A percentile compares a stretch with the other conserved stretches of the same genome.
These are phyloP conservation scores for Catocala sponsa DNA, from an alignment of 2,888 invertebrate genomes.

Conservation along the genomic window DNA sequence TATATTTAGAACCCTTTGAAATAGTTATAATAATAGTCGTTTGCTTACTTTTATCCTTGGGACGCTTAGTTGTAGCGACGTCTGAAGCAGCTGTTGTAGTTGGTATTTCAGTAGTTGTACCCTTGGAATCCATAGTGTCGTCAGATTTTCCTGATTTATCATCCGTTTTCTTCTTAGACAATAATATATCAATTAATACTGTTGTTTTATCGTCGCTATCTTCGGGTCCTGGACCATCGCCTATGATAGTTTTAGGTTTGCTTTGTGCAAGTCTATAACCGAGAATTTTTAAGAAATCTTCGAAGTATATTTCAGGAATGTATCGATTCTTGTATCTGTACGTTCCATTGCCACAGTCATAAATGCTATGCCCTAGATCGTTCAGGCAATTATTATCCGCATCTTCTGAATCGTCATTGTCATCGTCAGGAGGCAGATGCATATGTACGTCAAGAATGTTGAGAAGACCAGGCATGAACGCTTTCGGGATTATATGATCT, in stretches of 20 bases:
- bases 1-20: slow-evolving; percentile 2
- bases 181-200: no score
- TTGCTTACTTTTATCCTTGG: slow-evolving; percentile 9
- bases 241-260: no score
- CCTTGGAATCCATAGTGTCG: no score
- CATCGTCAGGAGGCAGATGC: neutral
- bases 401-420: neutral
- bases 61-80: neutral
- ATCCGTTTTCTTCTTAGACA: no score
- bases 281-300: no score
- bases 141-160: no score
- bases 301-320: neutral
- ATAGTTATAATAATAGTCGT: slow-evolving; percentile 11
- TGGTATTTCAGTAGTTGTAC: no score
- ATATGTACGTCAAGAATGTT: slow-evolving; percentile 11
- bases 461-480: slow-evolving; percentile 12
- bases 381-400: neutral
- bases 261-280: no score
- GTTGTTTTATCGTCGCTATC: no score
- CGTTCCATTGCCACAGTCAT: neutral
- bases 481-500: slow-evolving; percentile 10
- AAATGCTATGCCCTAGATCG: slow-evolving; percentile 5
- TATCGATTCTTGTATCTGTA: slow-evolving; percentile 4
- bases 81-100: no score
- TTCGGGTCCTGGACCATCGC: no score